phyloP scores from a whole-genome alignment of 2,888 invertebrate species.

The Parnassius glacialis region DNA sequence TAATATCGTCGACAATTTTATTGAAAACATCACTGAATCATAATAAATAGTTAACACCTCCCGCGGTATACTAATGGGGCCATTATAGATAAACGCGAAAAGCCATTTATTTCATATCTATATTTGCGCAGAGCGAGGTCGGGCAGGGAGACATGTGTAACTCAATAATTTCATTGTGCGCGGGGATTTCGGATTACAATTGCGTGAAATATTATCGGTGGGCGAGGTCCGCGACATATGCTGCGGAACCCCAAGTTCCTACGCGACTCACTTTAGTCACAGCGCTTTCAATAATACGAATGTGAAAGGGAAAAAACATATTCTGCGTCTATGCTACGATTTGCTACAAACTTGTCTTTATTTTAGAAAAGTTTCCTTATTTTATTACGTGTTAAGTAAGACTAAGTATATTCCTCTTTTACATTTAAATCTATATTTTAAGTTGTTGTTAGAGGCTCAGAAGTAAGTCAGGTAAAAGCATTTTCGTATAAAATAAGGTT shows the following conservation, averaged over 20 bases:
- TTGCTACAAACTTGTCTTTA: too few relatives aligned
- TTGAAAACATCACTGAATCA: slow-evolving; percentile 28
- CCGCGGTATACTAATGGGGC: slow-evolving; percentile 49
- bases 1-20: neutral
- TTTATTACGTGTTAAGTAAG: too few relatives aligned
- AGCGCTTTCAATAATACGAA: slow-evolving; percentile 30
- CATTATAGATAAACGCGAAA: slow-evolving; percentile 60
- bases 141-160: slow-evolving; percentile 61
- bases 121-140: slow-evolving; percentile 60
- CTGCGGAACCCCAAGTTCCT: slow-evolving; percentile 43
- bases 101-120: slow-evolving; percentile 70
- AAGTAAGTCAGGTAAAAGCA: too few relatives aligned
- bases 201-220: slow-evolving; percentile 69
- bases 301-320: slow-evolving; percentile 11
- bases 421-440: too few relatives aligned
- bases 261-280: slow-evolving; percentile 30
- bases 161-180: slow-evolving; percentile 58
- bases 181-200: slow-evolving; percentile 62
- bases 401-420: too few relatives aligned
- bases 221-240: slow-evolving; percentile 53
- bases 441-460: too few relatives aligned
- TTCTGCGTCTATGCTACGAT: too few relatives aligned
- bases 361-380: too few relatives aligned
- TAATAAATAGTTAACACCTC: slow-evolving; percentile 50
- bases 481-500: too few relatives aligned